These are phyloP conservation scores for Archips crataeganus DNA, from an alignment of 2,888 invertebrate species.

Conservation along the genomic window DNA sequence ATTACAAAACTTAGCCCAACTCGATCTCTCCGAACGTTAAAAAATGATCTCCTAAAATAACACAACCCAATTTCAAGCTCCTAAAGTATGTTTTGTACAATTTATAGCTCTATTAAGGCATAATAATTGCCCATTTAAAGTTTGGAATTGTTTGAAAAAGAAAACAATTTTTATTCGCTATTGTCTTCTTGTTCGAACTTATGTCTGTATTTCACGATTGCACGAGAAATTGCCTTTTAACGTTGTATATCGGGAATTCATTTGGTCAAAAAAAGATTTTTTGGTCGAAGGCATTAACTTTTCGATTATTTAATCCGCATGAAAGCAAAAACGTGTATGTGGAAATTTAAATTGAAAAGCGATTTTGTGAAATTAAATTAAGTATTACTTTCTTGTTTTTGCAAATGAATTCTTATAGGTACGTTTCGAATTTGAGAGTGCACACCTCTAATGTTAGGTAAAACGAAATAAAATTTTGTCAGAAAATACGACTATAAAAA, in stretches of 20 bases:
- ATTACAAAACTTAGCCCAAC: slow-evolving; percentile 28
- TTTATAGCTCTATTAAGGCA: slow-evolving; percentile 40
- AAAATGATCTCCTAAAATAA: slow-evolving; percentile 39
- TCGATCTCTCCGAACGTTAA: slow-evolving; percentile 13
- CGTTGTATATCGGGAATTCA: slow-evolving; percentile 22
- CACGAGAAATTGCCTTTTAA: slow-evolving; percentile 16
- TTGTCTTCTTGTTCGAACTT: slow-evolving; percentile 16
- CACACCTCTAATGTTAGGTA: no score
- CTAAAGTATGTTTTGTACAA: slow-evolving; percentile 38
- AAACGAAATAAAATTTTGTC: no score
- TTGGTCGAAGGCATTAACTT: not conserved
- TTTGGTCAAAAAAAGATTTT: slow-evolving; percentile 11
- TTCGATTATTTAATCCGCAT: slow-evolving; percentile 3
- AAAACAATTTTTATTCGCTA: slow-evolving; percentile 33
- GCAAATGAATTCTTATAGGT: not conserved
- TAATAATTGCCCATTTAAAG: slow-evolving; percentile 43
- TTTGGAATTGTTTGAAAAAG: slow-evolving; percentile 41
- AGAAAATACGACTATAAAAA: no score
- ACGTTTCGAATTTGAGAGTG: not conserved
- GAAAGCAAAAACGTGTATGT: slow-evolving; percentile 4
- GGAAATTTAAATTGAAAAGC: slow-evolving; percentile 3
- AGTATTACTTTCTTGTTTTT: not conserved
- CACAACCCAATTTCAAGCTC: slow-evolving; percentile 34
- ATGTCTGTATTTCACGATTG: slow-evolving; percentile 6
- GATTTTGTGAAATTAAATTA: not conserved